Conservation (phyloP, 2,113 vertebrate species). For the pig (Sus scrofa) region DNA sequence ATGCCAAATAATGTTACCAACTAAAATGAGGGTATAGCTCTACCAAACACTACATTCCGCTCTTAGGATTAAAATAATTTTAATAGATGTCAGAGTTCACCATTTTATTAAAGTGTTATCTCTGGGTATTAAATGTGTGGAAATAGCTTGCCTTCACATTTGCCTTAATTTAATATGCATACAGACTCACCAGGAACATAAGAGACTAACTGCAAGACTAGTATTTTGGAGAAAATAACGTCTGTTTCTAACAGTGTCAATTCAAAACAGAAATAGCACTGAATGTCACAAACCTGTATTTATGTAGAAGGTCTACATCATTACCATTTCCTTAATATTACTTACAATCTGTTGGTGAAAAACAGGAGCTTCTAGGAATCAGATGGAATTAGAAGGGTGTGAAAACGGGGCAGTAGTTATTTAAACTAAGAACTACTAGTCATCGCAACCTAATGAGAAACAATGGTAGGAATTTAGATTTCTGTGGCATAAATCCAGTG, state of each 20-base stretch:
- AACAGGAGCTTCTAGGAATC: constrained; percentile 18
- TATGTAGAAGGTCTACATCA: not conserved
- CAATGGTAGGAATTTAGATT: constrained; percentile 1
- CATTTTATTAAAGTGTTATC: not conserved
- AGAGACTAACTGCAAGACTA: not conserved
- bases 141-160: constrained; percentile 9
- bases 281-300: not conserved
- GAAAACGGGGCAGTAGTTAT: not conserved
- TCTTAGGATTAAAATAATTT: constrained; percentile 38
- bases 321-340: not conserved
- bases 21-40: not conserved
- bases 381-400: not conserved
- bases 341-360: not conserved
- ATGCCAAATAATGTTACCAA: not conserved
- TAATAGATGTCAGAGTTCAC: not conserved
- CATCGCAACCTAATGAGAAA: constrained; percentile 24
- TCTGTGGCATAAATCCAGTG: not conserved
- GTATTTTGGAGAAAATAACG: constrained; percentile 38
- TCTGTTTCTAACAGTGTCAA: not conserved
- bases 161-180: not conserved
- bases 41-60: not conserved
- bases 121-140: not conserved
- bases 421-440: constrained; percentile 32
- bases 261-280: constrained; percentile 24
- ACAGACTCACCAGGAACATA: not conserved